Base-by-base conservation (phyloP, 2,113 vertebrate species). In the Bombycilla garrulus region DNA sequence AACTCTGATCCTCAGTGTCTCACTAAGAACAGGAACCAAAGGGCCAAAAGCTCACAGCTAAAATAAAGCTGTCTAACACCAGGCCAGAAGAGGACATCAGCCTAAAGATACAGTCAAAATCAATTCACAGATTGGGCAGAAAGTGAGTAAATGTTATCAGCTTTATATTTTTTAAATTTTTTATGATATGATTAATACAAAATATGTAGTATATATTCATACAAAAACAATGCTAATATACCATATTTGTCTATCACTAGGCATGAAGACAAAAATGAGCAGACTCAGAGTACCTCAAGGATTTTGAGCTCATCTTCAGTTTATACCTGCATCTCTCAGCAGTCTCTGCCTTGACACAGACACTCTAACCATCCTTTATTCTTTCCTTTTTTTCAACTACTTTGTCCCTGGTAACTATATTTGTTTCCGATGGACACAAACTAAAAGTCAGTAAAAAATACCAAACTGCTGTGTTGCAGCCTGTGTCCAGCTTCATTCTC, bases 141-240 rank as follows among this genome's bases (percentile, higher is more conserved):
- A 90, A 18, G 36, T 22, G 7, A 53, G 79, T 48, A 44, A 80
- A 42, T 42, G 4, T 73, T n/a, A 48, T 62, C 19, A 21, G n/a
- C 3, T 74, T 51, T n/a, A 12, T 66, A 24, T 66, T 48, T 85
- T 48, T 11, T 0, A 0, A 4, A 33, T 15, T 16, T 31, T 10
- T 24, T 19, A 53, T 61, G 28, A 6, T 44, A 57, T 18, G 3
- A 19, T 50, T 40, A 0, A 54, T 24, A 29, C 16, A 44, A 51
- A 42, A 58, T 33, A 45, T 24, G 9, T 18, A 18, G 38, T 29
- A 64, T 9, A 29, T 23, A 64, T 29, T 42, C 2, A 35, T 29
- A 35, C 15, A 56, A 72, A 76, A 53, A 1, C 23, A 35, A 11
- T 33, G 67, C 4, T 35, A 48, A 42, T n/a, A 50, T 1, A 45